A percentile compares a stretch with the other conserved stretches of the same genome.
phyloP scores from a whole-genome alignment of 2,888 invertebrate species.

The Acrobasis repandana region DNA sequence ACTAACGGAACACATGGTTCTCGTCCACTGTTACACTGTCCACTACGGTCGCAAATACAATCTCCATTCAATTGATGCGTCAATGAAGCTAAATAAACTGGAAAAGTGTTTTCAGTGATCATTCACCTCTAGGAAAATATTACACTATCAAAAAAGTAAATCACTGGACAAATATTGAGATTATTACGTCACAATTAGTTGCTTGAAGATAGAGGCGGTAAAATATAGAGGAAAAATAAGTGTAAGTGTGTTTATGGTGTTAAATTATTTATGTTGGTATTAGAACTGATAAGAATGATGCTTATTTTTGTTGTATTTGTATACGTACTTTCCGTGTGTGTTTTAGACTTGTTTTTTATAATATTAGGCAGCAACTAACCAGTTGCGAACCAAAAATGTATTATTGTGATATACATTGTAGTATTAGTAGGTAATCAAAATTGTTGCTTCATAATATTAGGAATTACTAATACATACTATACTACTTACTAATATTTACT shows the following conservation, averaged over 20 bases:
- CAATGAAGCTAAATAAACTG: conserved; percentile 10
- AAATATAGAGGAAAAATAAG: conserved; percentile 5
- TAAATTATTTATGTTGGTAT: neutral
- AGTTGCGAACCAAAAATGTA: neutral
- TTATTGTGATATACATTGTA: no score
- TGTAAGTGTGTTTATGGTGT: neutral
- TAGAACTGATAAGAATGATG: neutral
- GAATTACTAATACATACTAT: no score
- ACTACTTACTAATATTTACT: no score
- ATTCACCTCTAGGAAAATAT: conserved; percentile 12
- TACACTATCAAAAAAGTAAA: conserved; percentile 11
- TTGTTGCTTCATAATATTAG: no score
- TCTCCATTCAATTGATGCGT: neutral
- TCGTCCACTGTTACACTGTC: no score
- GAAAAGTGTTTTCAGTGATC: conserved; percentile 11
- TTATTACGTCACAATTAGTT: conserved; percentile 5
- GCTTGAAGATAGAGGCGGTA: neutral
- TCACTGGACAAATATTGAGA: neutral
- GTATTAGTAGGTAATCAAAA: no score
- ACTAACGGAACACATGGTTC: no score
- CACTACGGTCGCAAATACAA: neutral
- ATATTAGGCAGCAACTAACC: neutral
- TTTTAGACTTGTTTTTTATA: neutral
- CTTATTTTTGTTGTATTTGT: neutral
- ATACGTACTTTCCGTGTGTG: neutral